These are phyloP conservation scores for Thecocarcelia acutangulata DNA, from an alignment of 2,888 invertebrate genomes.

Conservation along the genomic window DNA sequence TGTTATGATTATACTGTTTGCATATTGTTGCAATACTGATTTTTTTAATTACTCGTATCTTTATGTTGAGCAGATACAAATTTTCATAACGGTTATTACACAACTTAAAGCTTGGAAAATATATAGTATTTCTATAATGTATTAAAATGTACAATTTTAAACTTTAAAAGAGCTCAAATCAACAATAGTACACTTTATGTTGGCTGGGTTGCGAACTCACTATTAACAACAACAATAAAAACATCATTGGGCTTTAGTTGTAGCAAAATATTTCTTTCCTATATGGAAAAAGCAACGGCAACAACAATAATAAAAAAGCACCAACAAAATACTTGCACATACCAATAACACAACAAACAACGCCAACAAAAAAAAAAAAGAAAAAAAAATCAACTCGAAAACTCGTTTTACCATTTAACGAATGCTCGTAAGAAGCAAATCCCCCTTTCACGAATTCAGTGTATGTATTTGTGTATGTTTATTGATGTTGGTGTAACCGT, in stretches of 20 bases:
- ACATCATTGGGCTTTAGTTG: slow-evolving; percentile 30
- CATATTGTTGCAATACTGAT: too few relatives aligned
- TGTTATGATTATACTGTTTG: too few relatives aligned
- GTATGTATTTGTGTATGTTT: neutral
- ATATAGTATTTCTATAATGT: too few relatives aligned
- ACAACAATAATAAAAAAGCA: slow-evolving; percentile 28
- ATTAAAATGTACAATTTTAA: too few relatives aligned
- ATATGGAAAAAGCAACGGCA: slow-evolving; percentile 42
- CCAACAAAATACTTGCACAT: slow-evolving; percentile 61
- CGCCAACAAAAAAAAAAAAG: slow-evolving; percentile 41
- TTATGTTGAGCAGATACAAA: too few relatives aligned
- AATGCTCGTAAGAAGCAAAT: slow-evolving; percentile 25
- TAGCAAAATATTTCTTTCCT: slow-evolving; percentile 52
- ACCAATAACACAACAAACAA: slow-evolving; percentile 44
- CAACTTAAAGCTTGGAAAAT: too few relatives aligned
- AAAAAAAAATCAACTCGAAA: slow-evolving; percentile 68
- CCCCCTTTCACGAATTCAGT: neutral
- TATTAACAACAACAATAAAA: slow-evolving; percentile 34
- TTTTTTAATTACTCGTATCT: too few relatives aligned
- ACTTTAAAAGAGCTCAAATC: too few relatives aligned
- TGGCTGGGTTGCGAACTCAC: slow-evolving; percentile 45
- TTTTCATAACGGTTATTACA: too few relatives aligned
- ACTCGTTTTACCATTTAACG: slow-evolving; percentile 71
- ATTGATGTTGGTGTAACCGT: neutral
- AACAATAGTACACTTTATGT: slow-evolving; percentile 8